A percentile compares a stretch with the other conserved stretches of the same genome.
Evolutionary conservation across 1,140 invertebrate genomes (phyloP).

Genomic region (Drosophila ogumai): DNA sequence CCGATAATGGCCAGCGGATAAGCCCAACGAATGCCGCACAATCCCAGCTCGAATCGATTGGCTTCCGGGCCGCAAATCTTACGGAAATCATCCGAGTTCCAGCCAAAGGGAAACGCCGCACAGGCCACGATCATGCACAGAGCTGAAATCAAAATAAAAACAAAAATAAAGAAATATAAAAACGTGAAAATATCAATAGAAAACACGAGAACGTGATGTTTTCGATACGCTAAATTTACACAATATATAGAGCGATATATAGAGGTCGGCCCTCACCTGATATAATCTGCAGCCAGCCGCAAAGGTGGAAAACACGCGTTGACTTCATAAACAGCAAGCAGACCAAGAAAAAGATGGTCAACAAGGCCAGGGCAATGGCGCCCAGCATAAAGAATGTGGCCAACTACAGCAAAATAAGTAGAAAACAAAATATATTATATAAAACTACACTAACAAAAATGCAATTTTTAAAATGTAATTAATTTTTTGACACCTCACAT

Average conservation of each 20-base stretch:
- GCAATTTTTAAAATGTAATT: not conserved
- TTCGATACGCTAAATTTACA: constrained; percentile 9
- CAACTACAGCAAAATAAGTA: constrained; percentile 86
- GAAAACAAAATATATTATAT: not conserved
- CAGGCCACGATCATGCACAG: constrained; percentile 93
- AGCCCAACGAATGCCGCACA: constrained; percentile 97
- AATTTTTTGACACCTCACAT: constrained; percentile 59
- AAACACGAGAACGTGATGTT: constrained; percentile 52
- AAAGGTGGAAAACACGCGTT: constrained; percentile 96
- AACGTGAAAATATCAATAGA: constrained; percentile 18
- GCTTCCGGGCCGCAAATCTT: constrained; percentile 94
- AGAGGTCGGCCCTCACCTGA: constrained; percentile 89
- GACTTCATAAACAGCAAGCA: constrained; percentile 97
- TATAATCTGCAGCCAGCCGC: constrained; percentile 96
- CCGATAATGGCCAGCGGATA: constrained; percentile 97
- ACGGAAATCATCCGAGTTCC: constrained; percentile 93
- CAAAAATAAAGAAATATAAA: constrained; percentile 19
- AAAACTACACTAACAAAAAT: not conserved
- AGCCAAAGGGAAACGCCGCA: constrained; percentile 96
- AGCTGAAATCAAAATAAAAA: constrained; percentile 86
- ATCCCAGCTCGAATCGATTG: constrained; percentile 90
- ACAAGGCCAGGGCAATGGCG: constrained; percentile 92
- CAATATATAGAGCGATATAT: not conserved
- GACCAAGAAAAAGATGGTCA: constrained; percentile 94
- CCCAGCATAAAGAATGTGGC: constrained; percentile 95